Conservation (phyloP, 1,140 invertebrate genomes). For the Paraescarpia echinospica region DNA sequence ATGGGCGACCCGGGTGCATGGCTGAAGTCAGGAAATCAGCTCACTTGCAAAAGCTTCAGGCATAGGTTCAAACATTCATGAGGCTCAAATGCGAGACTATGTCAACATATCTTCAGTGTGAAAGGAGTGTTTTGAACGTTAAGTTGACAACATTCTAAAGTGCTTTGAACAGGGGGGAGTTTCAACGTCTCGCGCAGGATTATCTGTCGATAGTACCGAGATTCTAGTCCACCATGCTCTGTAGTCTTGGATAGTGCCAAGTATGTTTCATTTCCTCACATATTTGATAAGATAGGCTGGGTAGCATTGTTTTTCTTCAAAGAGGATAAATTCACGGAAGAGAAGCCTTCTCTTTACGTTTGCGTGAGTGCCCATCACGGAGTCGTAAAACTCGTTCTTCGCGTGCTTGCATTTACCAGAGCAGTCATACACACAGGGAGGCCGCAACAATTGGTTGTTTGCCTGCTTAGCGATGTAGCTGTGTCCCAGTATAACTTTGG, state of each 20-base stretch:
- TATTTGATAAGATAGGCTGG: not conserved
- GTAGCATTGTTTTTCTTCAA: conserved; percentile 14
- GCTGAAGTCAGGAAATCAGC: too few relatives aligned
- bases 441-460: not conserved
- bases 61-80: too few relatives aligned
- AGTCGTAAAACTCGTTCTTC: conserved; percentile 17
- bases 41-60: too few relatives aligned
- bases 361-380: conserved; percentile 19
- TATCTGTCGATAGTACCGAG: too few relatives aligned
- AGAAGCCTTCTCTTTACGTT: not conserved
- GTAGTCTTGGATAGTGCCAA: not conserved
- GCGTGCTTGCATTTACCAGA: not conserved
- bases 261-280: not conserved
- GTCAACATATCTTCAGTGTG: too few relatives aligned
- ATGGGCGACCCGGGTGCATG: too few relatives aligned
- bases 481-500: not conserved
- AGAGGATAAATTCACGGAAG: conserved; percentile 24
- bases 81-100: too few relatives aligned
- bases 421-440: not conserved
- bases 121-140: too few relatives aligned
- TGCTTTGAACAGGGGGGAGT: too few relatives aligned
- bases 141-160: too few relatives aligned
- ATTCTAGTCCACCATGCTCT: too few relatives aligned
- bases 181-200: too few relatives aligned
- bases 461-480: not conserved